Percentiles rank a stretch among this genome's conserved stretches.
Conservation (phyloP, 2,113 vertebrate genomes). For the Leptocoma aspasia region DNA sequence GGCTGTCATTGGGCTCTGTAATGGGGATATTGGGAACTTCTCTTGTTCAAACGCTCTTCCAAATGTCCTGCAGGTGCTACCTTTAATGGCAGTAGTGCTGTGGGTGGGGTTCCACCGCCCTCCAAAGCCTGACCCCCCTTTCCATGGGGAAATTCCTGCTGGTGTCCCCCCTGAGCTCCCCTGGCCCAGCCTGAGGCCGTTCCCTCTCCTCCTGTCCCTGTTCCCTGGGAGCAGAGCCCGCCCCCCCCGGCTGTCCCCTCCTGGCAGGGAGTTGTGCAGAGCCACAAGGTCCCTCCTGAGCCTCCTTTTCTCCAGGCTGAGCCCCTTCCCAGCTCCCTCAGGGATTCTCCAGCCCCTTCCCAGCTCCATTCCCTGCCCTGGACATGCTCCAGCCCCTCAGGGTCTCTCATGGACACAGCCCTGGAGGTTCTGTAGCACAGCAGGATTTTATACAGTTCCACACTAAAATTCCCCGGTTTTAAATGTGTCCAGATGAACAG, state of each 20-base stretch:
- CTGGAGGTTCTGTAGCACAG: background rate
- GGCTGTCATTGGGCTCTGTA: background rate
- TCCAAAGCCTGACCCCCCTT: fast-evolving
- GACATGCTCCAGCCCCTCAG: fast-evolving
- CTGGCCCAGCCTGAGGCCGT: background rate
- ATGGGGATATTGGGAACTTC: fast-evolving
- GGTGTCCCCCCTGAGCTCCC: fast-evolving
- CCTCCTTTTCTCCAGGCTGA: background rate
- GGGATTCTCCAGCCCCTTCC: background rate
- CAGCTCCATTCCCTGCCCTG: background rate
- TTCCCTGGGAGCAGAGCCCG: background rate
- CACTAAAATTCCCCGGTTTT: background rate
- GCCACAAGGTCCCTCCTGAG: background rate
- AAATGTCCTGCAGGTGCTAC: fast-evolving
- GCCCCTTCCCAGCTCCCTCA: background rate
- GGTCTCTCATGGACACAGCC: background rate
- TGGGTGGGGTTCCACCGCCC: background rate
- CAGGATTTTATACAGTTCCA: fast-evolving
- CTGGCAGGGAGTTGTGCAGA: background rate
- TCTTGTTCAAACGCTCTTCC: background rate
- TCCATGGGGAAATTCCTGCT: background rate
- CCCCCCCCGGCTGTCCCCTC: background rate
- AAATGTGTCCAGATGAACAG: background rate
- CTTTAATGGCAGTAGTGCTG: fast-evolving
- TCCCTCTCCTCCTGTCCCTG: background rate